A percentile compares a stretch with the other conserved stretches of the same genome.
These are phyloP conservation scores for Cordilura impudica DNA, from an alignment of 2,888 invertebrate genomes.

Conservation along the genomic window DNA sequence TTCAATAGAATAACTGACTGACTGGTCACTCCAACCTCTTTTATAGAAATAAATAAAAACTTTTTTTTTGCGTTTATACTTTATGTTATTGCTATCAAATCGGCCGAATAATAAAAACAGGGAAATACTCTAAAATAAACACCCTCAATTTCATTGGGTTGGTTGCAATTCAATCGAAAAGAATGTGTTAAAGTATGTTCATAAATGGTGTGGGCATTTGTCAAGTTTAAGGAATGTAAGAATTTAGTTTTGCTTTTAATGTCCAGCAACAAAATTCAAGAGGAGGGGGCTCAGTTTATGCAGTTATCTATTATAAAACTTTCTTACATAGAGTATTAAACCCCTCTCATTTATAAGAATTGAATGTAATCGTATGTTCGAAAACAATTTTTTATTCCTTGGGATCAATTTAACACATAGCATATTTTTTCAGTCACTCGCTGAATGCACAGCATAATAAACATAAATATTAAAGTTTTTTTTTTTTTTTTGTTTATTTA, in stretches of 20 bases:
- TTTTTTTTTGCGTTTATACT: conserved; percentile 2
- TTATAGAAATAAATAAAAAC: not conserved
- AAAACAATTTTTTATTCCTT: not conserved
- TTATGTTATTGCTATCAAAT: conserved; percentile 6
- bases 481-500: no score
- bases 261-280: not conserved
- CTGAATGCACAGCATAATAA: not conserved
- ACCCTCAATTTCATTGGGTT: not conserved
- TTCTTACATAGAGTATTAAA: not conserved
- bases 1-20: conserved; percentile 18
- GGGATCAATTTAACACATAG: conserved; percentile 26
- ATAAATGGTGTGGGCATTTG: conserved; percentile 6
- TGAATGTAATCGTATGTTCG: not conserved
- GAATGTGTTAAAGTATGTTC: not conserved
- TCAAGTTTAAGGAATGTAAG: conserved; percentile 39
- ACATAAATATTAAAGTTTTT: no score
- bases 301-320: conserved; percentile 8
- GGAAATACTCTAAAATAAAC: conserved; percentile 18
- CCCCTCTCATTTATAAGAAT: not conserved
- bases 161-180: conserved; percentile 15
- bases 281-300: conserved; percentile 30
- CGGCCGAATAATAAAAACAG: conserved; percentile 34
- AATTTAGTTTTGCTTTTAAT: conserved; percentile 2
- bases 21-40: conserved; percentile 3
- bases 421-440: conserved; percentile 41